Evolutionary conservation across 2,888 invertebrate species (phyloP).

Genomic region (Ectemnius cavifrons): DNA sequence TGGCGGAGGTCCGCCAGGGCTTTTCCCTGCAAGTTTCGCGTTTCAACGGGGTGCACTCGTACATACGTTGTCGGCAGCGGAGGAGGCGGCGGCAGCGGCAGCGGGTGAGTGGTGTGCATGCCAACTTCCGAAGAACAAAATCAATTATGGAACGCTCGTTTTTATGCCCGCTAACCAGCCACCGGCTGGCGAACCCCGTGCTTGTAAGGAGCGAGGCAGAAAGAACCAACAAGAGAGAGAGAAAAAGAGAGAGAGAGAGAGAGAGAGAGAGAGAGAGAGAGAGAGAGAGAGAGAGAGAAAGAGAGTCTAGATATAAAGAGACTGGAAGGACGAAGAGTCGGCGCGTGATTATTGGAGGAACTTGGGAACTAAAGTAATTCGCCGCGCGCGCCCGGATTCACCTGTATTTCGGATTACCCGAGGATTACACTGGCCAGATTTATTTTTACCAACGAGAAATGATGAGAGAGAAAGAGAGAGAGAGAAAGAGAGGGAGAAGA

Average conservation of each 20-base stretch:
- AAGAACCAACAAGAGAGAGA: background rate
- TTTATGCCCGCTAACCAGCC: conserved; percentile 57
- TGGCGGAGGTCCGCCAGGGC: conserved; percentile 43
- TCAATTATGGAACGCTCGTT: conserved; percentile 72
- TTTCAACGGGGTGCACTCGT: conserved; percentile 50
- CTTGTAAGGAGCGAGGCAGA: background rate
- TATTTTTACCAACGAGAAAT: conserved; percentile 43
- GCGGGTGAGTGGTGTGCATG: conserved; percentile 61
- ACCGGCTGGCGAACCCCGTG: conserved; percentile 15
- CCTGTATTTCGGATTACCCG: conserved; percentile 58
- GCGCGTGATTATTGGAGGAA: conserved; percentile 65
- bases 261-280: too few relatives aligned
- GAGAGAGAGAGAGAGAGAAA: conserved; percentile 12
- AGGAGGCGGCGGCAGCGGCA: background rate
- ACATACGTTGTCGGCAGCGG: conserved; percentile 30
- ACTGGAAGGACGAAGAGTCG: conserved; percentile 21
- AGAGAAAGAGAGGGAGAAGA: background rate
- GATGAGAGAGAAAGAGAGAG: conserved; percentile 25
- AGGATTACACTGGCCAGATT: conserved; percentile 52
- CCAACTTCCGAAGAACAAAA: conserved; percentile 72
- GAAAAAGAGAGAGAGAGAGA: conserved; percentile 12
- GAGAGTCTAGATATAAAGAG: conserved; percentile 9
- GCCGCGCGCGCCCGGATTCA: conserved; percentile 41
- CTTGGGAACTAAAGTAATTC: conserved; percentile 66
- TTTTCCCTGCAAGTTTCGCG: conserved; percentile 65